Evolutionary conservation across 2,888 invertebrate genomes (phyloP), one percentile per base, ranked within the genome.

Genomic region (Clistopyga incitator): DNA sequence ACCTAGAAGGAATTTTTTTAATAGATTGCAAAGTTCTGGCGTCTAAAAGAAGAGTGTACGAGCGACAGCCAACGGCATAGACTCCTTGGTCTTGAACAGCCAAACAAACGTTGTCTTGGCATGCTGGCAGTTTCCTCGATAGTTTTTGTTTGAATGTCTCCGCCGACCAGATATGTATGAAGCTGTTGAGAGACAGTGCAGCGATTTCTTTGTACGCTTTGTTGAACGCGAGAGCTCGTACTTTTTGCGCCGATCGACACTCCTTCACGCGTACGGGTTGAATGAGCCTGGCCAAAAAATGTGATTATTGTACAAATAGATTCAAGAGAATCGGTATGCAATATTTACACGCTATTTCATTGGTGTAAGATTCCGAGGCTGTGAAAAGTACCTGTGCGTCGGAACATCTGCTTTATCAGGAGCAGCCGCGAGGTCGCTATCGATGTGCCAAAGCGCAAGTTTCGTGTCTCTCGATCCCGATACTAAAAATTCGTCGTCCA

Each of bases 401-500:
- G 95, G 95, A 72, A 95, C 93, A 75, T 93, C 92, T 2, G 92
- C 92, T 88, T 92, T 93, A 59, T 95, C 94, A 50, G 94, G 93
- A 71, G 93, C 94, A 80, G 92, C 92, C 4, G 92, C 91, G 38
- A 92, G 89, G 82, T 93, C 93, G 72, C 91, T 92, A 67, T 94
- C 97, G 72, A 98, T 96, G 82, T 96, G 95, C 99, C 99, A 99
- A 81, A 99, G 94, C 25, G 98, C 97, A 94, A 99, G 95, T 92
- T 96, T 97, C 3, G 98, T 97, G 93, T 99, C 99, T 75, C 98
- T 95, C 0, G 98, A 98, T 13, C 98, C 98, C 6, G 98, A 98
- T 79, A 99, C 98, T 77, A 99, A 94, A 94, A 98, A 98, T 93
- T 98, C 97, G 93, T 99, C 99, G 93, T 99, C 99, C 84, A 99